phyloP scores from a whole-genome alignment of 2,888 invertebrate species.

The Patella pellucida region DNA sequence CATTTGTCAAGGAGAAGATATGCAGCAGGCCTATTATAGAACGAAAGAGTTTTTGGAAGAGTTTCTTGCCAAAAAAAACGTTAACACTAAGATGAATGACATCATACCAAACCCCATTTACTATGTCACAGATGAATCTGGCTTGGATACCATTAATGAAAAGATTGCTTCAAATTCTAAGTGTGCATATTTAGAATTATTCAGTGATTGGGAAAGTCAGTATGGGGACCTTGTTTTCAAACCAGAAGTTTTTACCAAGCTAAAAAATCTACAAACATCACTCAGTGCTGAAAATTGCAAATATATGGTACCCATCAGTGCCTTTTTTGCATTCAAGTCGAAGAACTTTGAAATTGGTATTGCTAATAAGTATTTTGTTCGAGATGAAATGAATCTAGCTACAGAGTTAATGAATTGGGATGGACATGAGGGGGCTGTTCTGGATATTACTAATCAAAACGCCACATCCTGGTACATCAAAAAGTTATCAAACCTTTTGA shows the following conservation, averaged over 20 bases:
- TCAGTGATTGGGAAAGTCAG: constrained; percentile 35
- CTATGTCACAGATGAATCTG: constrained; percentile 20
- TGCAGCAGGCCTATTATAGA: constrained; percentile 33
- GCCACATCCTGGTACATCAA: constrained; percentile 35
- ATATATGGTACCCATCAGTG: constrained; percentile 37
- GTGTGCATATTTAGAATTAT: constrained; percentile 36
- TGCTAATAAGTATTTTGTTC: constrained; percentile 34
- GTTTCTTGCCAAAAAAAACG: neutral
- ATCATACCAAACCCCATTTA: constrained; percentile 33
- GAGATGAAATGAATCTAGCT: constrained; percentile 37
- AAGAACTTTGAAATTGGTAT: constrained; percentile 34
- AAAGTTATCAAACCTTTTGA: constrained; percentile 25
- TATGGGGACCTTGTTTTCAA: constrained; percentile 36
- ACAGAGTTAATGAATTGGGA: constrained; percentile 40
- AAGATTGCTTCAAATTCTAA: constrained; percentile 24
- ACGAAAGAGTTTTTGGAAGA: constrained; percentile 24
- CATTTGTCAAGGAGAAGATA: constrained; percentile 33
- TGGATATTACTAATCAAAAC: constrained; percentile 40
- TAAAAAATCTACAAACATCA: constrained; percentile 17
- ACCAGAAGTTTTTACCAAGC: constrained; percentile 19
- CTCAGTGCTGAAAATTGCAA: constrained; percentile 24
- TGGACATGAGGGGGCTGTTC: constrained; percentile 38
- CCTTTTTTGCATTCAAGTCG: constrained; percentile 40
- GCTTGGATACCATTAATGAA: constrained; percentile 21
- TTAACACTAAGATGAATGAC: constrained; percentile 28